A percentile compares a stretch with the other conserved stretches of the same genome.
These are phyloP conservation scores for Danionella cerebrum DNA, from an alignment of 2,113 vertebrate species.

Conservation along the genomic window DNA sequence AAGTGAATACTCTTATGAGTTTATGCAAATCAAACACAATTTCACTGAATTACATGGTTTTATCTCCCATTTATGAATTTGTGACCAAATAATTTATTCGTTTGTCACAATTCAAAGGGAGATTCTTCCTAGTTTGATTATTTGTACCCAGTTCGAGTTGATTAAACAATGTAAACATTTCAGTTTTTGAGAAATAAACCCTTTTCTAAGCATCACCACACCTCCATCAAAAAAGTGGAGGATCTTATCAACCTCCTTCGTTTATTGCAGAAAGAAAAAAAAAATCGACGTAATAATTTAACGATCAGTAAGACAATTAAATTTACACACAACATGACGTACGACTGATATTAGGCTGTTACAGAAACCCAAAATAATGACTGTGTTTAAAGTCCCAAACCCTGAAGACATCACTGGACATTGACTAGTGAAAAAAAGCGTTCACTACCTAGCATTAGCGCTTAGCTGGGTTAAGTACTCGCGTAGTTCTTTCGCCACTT, in stretches of 20 bases:
- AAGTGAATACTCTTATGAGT: too few species aligned
- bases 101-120: too few species aligned
- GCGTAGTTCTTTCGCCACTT: conserved; percentile 86
- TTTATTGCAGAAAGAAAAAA: conserved; percentile 9
- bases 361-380: too few species aligned
- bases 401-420: background rate
- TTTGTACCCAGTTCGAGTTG: too few species aligned
- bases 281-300: conserved; percentile 8
- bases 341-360: too few species aligned
- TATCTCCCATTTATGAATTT: too few species aligned
- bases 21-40: too few species aligned
- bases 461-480: conserved; percentile 85
- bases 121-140: too few species aligned
- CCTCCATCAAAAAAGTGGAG: background rate
- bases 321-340: background rate
- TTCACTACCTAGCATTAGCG: conserved; percentile 72
- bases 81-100: too few species aligned
- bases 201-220: background rate
- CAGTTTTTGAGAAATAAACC: too few species aligned
- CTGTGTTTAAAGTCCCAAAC: background rate
- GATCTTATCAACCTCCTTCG: conserved; percentile 4
- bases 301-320: background rate
- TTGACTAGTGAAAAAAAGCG: background rate
- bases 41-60: too few species aligned
- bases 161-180: too few species aligned